These are phyloP conservation scores for Protomyctophum bolini DNA, from an alignment of 2,113 vertebrate genomes.

Conservation along the genomic window DNA sequence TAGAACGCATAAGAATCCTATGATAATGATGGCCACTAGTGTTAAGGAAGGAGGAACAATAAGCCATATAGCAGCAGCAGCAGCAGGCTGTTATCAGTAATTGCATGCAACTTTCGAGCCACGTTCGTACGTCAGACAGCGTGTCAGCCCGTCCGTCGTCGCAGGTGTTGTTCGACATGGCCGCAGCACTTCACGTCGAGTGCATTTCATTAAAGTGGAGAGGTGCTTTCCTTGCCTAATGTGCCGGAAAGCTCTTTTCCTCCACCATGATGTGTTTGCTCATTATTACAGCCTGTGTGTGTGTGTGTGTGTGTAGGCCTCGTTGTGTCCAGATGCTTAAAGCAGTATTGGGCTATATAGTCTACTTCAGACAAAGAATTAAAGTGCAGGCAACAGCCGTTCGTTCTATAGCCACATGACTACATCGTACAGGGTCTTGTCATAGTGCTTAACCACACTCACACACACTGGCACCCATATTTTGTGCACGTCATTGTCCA, in stretches of 20 bases:
- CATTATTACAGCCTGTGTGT: slow-evolving; percentile 14
- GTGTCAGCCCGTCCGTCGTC: slow-evolving; percentile 32
- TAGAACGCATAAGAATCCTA: background rate
- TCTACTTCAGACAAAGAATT: too few species aligned
- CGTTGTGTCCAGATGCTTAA: too few species aligned
- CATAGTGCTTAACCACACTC: too few species aligned
- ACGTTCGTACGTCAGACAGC: background rate
- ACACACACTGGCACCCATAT: too few species aligned
- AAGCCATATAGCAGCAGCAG: slow-evolving; percentile 2
- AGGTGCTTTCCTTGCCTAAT: slow-evolving; percentile 71
- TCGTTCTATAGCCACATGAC: too few species aligned
- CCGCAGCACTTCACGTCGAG: slow-evolving; percentile 65
- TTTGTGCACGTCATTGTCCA: too few species aligned
- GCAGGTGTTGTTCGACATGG: slow-evolving; percentile 67
- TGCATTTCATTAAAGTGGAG: slow-evolving; percentile 64
- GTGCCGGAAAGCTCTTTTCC: slow-evolving; percentile 57
- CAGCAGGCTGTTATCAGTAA: slow-evolving; percentile 18
- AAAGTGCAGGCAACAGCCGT: too few species aligned
- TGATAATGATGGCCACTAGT: background rate
- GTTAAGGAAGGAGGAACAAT: slow-evolving; percentile 13
- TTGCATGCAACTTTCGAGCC: slow-evolving; percentile 54
- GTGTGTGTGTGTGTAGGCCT: too few species aligned
- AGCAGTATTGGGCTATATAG: too few species aligned
- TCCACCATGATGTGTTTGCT: slow-evolving; percentile 51
- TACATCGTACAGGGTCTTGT: too few species aligned